These are phyloP conservation scores for Glomeris maerens DNA, from an alignment of 1,140 invertebrate genomes.

Conservation along the genomic window DNA sequence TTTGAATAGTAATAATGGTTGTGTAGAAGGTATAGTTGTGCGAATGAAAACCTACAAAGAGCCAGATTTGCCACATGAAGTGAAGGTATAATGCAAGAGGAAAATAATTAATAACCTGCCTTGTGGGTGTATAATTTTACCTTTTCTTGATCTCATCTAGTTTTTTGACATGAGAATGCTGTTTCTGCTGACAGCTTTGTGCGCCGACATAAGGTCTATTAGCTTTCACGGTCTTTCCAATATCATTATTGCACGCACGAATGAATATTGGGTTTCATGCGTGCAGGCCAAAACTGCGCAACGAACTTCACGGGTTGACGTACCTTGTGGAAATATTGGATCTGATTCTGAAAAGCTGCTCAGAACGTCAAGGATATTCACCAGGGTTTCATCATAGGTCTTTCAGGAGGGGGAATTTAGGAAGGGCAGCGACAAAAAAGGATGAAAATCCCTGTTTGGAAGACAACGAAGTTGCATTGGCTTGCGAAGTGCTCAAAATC, in stretches of 20 bases:
- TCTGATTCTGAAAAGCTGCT: conserved; percentile 42
- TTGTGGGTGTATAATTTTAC: not conserved
- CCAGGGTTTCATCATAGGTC: too few relatives aligned
- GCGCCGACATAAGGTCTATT: conserved; percentile 41
- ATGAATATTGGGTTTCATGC: not conserved
- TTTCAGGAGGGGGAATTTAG: conserved; percentile 13
- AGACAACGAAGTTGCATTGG: conserved; percentile 51
- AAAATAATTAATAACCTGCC: not conserved
- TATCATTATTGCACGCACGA: not conserved
- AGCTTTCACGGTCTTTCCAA: not conserved
- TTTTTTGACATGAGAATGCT: conserved; percentile 76
- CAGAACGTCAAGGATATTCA: conserved; percentile 18
- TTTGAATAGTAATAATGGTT: conserved; percentile 43
- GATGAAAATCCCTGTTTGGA: conserved; percentile 17
- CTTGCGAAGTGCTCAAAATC: conserved; percentile 72
- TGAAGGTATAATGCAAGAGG: conserved; percentile 46
- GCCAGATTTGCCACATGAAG: conserved; percentile 41
- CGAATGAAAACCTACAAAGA: conserved; percentile 52
- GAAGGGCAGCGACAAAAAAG: conserved; percentile 5
- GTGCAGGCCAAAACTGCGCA: conserved; percentile 48
- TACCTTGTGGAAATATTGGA: conserved; percentile 66
- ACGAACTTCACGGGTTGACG: conserved; percentile 62
- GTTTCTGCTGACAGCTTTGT: conserved; percentile 72
- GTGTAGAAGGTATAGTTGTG: conserved; percentile 55
- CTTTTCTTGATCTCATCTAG: conserved; percentile 22